Evolutionary conservation across 92 coral and sea anemone species (phyloP), one percentile per base, ranked within the genome.

Genomic region (Umimayanthus chanpuru): DNA sequence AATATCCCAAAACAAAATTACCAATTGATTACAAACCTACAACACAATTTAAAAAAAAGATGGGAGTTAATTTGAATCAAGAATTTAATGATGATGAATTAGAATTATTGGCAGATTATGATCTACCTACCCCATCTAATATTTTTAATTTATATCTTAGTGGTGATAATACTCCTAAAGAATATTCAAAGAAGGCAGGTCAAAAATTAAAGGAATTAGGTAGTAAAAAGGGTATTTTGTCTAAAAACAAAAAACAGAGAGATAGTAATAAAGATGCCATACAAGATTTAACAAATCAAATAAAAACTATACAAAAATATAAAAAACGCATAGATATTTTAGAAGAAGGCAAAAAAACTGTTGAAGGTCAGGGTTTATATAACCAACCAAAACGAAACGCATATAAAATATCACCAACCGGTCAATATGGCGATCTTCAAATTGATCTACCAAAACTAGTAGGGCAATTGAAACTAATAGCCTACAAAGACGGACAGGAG

Each of bases 351-450:
- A n/a, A n/a, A n/a, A 55, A 2, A n/a, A n/a, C n/a, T n/a, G n/a
- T n/a, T n/a, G n/a, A n/a, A 5, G 90, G 90, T 0, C 30, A 41
- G 18, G 90, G 90, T 0, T 23, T 80, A 61, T 88, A 88, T 53
- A 88, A 28, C 86, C 90, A 88, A 70, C 61, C 86, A 44, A 88
- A 88, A 80, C 77, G 86, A 41, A 80, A 88, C 43, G 83, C 80
- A 2, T 47, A 80, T 68, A 50, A 82, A 41, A 89, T 68, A 68
- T 44, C 20, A 29, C 18, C 88, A 25, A 47, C 26, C 0, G 88
- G 82, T 41, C 44, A 1, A 12, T 73, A 89, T 21, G 91, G 88
- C 9, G 73, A 71, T 30, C 74, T 36, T 2, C 49, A 39, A 32
- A 89, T 81, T 44, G 88, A 88, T 55, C 2, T 88, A 41, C 91